Evolutionary conservation across 23 tunicate species (phyloP), one percentile per base, ranked within the genome.

Genomic region (Phallusia fumigata): DNA sequence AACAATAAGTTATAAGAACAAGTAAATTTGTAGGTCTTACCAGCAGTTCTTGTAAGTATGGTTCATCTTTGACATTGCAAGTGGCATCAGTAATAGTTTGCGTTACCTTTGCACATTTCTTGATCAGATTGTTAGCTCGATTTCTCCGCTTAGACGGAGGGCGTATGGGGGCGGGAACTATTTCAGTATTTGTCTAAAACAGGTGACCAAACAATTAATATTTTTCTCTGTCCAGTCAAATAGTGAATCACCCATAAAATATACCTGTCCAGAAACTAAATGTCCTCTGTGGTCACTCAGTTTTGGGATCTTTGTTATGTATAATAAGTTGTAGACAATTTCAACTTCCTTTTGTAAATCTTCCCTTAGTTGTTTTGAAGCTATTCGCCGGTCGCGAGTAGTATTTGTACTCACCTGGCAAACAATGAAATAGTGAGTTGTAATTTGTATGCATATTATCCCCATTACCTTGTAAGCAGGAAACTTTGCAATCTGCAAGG

Each of bases 401-500:
- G 69, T 58, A 24, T 58, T 58, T 58, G 69, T 3, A 58, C 28
- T 24, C 3, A 58, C 28, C 69, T 58, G 28, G 47, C 47, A 5
- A 40, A 3, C 8, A 40, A 3, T 5, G 10, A 40, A 40, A 40
- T 3, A 3, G 47, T 40, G 5, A 10, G 10, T 40, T 40, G 47
- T 40, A 5, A 40, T 40, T 40, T 10, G 10, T 3, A 40, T 40
- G 5, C 10, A 5, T 40, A 40, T 40, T 40, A 3, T 10, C 47
- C 47, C 10, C 47, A 5, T 22, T 28, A 74, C 78, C 78, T 19
- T 13, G 33, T 74, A 74, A 16, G 2, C 78, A 21, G 78, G 78
- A 74, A 74, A 74, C 19, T 74, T 74, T 8, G 78, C 78, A 31
- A 74, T 74, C 13, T 74, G 78, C 22, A 74, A 15, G 3, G 78